A percentile compares a stretch with the other conserved stretches of the same genome.
Conservation (phyloP, 2,888 invertebrate species). For the Cecidostiba fungosa region DNA sequence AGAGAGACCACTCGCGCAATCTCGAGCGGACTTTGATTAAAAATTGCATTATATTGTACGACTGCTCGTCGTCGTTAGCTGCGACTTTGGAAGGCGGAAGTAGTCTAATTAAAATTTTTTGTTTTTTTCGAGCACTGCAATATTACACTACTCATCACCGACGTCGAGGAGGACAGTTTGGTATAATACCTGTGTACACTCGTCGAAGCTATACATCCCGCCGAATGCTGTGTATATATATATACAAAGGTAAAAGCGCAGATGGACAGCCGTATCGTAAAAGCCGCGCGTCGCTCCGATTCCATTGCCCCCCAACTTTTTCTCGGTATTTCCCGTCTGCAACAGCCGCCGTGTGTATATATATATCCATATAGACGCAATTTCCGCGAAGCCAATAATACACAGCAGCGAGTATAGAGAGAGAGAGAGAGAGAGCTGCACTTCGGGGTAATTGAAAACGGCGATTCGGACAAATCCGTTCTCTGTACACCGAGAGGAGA, state of each 20-base stretch:
- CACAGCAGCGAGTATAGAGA: no score
- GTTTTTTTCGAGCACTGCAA: no score
- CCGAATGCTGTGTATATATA: slow-evolving; percentile 1
- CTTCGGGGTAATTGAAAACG: slow-evolving; percentile 54
- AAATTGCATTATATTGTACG: not conserved
- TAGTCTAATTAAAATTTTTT: not conserved
- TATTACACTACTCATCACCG: no score
- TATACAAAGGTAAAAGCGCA: not conserved
- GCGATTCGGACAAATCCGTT: slow-evolving; percentile 53
- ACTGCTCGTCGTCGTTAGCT: not conserved
- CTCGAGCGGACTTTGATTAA: slow-evolving; percentile 7
- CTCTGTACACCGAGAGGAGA: slow-evolving; percentile 1
- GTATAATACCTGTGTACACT: not conserved
- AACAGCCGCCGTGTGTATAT: not conserved
- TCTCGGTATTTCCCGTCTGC: slow-evolving; percentile 35
- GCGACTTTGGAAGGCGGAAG: not conserved
- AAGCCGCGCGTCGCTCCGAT: slow-evolving; percentile 14
- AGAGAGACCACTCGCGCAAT: not conserved
- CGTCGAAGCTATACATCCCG: not conserved
- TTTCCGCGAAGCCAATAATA: slow-evolving; percentile 54
- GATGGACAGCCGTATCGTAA: slow-evolving; percentile 45
- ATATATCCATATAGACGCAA: not conserved
- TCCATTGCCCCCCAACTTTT: slow-evolving; percentile 12
- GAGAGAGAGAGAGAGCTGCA: slow-evolving; percentile 14
- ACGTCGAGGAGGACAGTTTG: no score